Evolutionary conservation across 2,888 invertebrate species (phyloP).

Genomic region (Leptarthrus brevirostris): DNA sequence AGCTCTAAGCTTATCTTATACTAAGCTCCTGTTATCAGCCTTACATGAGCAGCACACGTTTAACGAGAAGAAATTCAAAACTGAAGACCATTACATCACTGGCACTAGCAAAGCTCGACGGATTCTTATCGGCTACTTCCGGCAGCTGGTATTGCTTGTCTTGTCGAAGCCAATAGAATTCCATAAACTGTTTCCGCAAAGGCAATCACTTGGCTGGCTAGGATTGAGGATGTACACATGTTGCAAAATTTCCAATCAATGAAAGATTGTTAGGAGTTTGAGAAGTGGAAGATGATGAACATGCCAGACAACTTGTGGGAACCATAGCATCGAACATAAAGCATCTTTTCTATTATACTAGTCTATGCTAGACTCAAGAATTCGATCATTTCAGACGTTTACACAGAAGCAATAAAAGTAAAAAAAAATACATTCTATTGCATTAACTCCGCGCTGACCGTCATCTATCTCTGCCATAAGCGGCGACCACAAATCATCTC

Average conservation of each 20-base stretch:
- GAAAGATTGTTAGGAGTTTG: not conserved
- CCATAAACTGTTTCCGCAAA: no score
- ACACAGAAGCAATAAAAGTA: not conserved
- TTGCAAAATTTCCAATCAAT: not conserved
- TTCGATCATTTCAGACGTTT: not conserved
- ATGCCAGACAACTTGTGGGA: no score
- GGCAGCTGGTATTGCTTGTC: not conserved
- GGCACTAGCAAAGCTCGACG: not conserved
- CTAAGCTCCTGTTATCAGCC: not conserved
- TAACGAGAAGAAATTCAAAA: not conserved
- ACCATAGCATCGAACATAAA: not conserved
- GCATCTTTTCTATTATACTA: not conserved
- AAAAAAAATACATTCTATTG: not conserved
- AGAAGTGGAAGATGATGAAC: no score
- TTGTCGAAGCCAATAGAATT: no score
- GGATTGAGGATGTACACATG: no score
- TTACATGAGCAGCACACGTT: not conserved
- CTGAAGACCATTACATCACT: not conserved
- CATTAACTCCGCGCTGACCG: not conserved
- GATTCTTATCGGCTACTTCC: not conserved
- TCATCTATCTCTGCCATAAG: constrained; percentile 15
- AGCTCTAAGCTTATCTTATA: not conserved
- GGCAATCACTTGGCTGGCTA: no score
- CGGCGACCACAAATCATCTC: constrained; percentile 20
- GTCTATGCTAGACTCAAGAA: not conserved